Base-by-base conservation (phyloP, 1,140 invertebrate species). In the Eurosta solidaginis region DNA sequence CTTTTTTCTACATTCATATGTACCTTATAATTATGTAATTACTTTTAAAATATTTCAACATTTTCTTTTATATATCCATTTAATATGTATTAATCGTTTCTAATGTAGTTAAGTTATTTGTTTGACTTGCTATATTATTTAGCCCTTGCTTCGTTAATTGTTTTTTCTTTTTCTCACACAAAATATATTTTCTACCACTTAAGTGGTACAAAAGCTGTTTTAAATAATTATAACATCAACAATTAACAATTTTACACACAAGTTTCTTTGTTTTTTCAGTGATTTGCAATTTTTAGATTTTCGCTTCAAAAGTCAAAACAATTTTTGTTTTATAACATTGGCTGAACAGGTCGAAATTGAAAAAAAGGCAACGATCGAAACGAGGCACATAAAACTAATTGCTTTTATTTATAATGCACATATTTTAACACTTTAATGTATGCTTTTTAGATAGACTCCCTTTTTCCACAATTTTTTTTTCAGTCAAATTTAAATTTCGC, bases 61-160 rank as follows among this genome's bases (percentile, higher is more conserved):
- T 40, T 40, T 68, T 10, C 3, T 68, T 17, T 40, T 17, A 33
- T 20, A 20, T 22, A 36, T 40, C 20, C n/a, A 22, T 52, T 52
- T 25, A n/a, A 52, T 14, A 17, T 49, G 17, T n/a, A 6, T 33
- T 63, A 63, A 22, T 17, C 40, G 27, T 40, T 68, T 68, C 10
- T 40, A n/a, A 36, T 63, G 20, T 20, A 40, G 14, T 68, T 68
- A 20, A 20, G 36, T 63, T 63, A 12, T 63, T 63, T 20, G 40
- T 68, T 22, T 7, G 59, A 68, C 59, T 33, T 68, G 36, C 59
- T 40, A 1, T n/a, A 68, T 9, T 5, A 68, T 68, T 68, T 68
- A n/a, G n/a, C n/a, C n/a, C n/a, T n/a, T 33, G 20, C 59, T 17
- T 68, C 59, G 40, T 33, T 68, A 68, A 68, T 68, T 68, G 59